Evolutionary conservation across 2,797 vertebrate species (phyloP).

Genomic region (Microctenopoma lineatum): DNA sequence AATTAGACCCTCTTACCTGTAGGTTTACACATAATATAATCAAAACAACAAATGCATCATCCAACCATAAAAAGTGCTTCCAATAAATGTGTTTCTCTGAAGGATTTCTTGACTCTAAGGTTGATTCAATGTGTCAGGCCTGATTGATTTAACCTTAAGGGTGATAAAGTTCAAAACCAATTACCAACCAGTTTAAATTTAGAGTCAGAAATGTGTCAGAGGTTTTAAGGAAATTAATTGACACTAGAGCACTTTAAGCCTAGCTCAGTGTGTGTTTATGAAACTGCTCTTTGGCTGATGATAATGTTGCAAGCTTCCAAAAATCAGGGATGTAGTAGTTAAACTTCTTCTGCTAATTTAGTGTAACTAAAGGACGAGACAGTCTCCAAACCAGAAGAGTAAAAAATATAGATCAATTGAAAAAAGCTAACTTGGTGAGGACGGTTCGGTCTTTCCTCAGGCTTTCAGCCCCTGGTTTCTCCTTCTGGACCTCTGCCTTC

Average conservation of each 20-base stretch:
- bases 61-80: conserved; percentile 8
- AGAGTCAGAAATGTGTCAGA: not conserved
- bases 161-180: conserved; percentile 25
- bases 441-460: conserved; percentile 89
- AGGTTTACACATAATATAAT: conserved; percentile 15
- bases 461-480: conserved; percentile 93
- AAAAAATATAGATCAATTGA: not conserved
- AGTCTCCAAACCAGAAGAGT: not conserved
- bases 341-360: not conserved
- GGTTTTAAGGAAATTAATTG: not conserved
- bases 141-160: conserved; percentile 24
- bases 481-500: conserved; percentile 87
- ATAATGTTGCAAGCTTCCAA: conserved; percentile 7
- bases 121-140: conserved; percentile 20
- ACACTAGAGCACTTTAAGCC: conserved; percentile 11
- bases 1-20: conserved; percentile 23
- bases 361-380: not conserved
- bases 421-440: conserved; percentile 87
- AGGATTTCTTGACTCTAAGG: not conserved
- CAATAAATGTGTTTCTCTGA: conserved; percentile 10
- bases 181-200: not conserved
- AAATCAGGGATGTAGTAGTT: conserved; percentile 14
- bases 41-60: conserved; percentile 4
- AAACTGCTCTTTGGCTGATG: not conserved
- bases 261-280: not conserved